Evolutionary conservation across 2,113 vertebrate genomes (phyloP).

Genomic region (Aptenodytes forsteri): DNA sequence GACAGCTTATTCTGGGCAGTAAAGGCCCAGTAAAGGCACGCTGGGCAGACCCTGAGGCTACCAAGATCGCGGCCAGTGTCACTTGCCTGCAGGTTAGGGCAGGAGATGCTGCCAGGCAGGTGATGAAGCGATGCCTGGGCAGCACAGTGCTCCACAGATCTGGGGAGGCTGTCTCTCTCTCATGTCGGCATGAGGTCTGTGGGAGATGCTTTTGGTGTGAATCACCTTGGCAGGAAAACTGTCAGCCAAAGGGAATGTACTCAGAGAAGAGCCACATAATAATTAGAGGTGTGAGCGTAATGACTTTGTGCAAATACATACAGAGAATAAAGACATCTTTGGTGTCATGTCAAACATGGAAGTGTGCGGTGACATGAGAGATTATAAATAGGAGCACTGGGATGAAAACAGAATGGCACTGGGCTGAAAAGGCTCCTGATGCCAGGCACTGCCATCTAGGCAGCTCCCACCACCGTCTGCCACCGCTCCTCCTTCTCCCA

Average conservation of each 20-base stretch:
- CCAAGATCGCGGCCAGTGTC: background rate
- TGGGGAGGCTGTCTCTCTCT: background rate
- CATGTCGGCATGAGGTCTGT: rapidly evolving
- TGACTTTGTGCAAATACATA: background rate
- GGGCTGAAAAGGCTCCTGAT: background rate
- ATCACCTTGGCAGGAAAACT: background rate
- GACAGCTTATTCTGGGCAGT: background rate
- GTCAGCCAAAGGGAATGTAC: background rate
- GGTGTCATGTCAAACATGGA: background rate
- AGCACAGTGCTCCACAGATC: background rate
- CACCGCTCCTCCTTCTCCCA: background rate
- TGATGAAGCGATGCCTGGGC: background rate
- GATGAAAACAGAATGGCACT: background rate
- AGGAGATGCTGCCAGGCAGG: background rate
- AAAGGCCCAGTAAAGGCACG: background rate
- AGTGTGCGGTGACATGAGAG: background rate
- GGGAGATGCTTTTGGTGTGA: background rate
- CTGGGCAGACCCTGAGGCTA: background rate
- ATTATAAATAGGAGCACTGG: background rate
- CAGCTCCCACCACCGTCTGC: background rate
- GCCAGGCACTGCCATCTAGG: background rate
- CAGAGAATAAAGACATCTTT: background rate
- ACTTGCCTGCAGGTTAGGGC: background rate
- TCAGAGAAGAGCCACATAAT: background rate
- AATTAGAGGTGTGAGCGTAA: background rate